phyloP scores from a whole-genome alignment of 2,888 invertebrate species.

The Drosophila quasianomalipes region DNA sequence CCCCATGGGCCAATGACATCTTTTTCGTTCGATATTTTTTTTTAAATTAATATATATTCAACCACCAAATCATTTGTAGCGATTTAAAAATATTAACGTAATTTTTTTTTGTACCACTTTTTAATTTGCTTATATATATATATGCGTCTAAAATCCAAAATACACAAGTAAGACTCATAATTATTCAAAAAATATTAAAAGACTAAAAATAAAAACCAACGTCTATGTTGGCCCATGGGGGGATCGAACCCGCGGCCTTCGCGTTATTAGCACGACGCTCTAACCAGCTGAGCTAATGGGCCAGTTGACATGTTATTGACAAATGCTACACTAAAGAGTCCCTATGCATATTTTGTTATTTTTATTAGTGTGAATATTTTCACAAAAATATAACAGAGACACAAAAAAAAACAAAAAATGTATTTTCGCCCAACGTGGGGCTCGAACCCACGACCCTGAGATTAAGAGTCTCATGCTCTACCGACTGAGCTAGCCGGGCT shows the following conservation, averaged over 20 bases:
- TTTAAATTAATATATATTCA: neutral
- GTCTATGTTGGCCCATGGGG: conserved; percentile 83
- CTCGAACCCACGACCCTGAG: conserved; percentile 80
- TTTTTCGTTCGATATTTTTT: neutral
- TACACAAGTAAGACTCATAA: neutral
- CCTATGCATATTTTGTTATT: neutral
- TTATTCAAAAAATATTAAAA: neutral
- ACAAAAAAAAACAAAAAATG: conserved; percentile 7
- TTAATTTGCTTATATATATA: neutral
- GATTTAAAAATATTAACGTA: neutral
- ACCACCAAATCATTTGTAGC: neutral
- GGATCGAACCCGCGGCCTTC: conserved; percentile 86
- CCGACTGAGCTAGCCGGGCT: conserved; percentile 80
- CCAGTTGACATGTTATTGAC: conserved; percentile 26
- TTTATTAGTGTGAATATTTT: neutral
- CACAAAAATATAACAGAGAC: neutral
- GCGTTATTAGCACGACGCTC: conserved; percentile 86
- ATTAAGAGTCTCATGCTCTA: conserved; percentile 81
- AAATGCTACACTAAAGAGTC: neutral
- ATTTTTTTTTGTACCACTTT: neutral
- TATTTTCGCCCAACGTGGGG: conserved; percentile 74
- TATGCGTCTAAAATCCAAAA: neutral
- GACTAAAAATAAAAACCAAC: neutral
- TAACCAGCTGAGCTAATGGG: conserved; percentile 86
- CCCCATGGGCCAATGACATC: neutral